These are phyloP conservation scores for Mesocricetus auratus DNA, from an alignment of 2,113 vertebrate genomes.

Conservation along the genomic window DNA sequence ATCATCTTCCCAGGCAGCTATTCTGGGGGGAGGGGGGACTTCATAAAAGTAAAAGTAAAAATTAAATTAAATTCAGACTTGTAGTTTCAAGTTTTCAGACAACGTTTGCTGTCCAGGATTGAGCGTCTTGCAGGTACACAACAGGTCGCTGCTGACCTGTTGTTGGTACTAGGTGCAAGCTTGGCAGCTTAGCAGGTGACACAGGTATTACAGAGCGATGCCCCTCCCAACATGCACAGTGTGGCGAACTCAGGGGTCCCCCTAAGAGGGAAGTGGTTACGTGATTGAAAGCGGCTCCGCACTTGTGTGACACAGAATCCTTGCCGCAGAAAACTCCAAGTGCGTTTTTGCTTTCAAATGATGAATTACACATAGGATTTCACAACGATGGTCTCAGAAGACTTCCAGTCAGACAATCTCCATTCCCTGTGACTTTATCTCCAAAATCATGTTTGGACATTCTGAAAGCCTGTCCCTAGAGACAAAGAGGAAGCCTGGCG, in stretches of 20 bases:
- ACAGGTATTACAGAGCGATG: accelerated
- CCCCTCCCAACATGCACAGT: neutral
- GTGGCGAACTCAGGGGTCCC: neutral
- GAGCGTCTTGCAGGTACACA: neutral
- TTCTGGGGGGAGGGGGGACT: neutral
- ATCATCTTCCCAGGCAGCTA: neutral
- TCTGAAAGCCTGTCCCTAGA: neutral
- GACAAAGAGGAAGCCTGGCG: slow-evolving; percentile 33
- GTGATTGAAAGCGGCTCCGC: neutral
- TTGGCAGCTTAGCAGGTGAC: neutral
- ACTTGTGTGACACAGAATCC: slow-evolving; percentile 63
- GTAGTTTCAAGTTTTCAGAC: slow-evolving; percentile 3
- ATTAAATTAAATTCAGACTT: neutral
- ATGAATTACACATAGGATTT: slow-evolving; percentile 54
- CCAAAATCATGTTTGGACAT: neutral
- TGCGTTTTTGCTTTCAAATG: slow-evolving; percentile 60
- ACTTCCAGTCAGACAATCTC: neutral
- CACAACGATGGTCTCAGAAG: slow-evolving; percentile 45
- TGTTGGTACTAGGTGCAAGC: neutral
- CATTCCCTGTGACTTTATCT: neutral
- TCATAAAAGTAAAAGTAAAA: neutral
- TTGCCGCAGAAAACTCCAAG: slow-evolving; percentile 68
- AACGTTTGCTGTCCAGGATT: neutral
- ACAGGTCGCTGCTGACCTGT: no score
- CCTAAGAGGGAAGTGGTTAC: slow-evolving; percentile 58